These are phyloP conservation scores for Pyrochroa serraticornis DNA, from an alignment of 2,888 invertebrate genomes.

Conservation along the genomic window DNA sequence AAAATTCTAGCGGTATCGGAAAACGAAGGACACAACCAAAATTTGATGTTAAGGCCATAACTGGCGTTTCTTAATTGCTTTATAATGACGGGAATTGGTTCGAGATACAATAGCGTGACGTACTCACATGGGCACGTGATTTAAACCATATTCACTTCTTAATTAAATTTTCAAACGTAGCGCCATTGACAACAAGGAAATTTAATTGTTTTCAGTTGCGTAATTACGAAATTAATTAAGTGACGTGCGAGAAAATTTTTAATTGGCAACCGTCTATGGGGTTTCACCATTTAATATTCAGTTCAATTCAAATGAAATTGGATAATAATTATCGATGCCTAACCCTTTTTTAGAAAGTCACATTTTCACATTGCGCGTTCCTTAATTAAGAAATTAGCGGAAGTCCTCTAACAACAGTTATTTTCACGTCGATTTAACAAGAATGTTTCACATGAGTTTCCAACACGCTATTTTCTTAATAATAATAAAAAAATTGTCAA, in stretches of 20 bases:
- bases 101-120: neutral
- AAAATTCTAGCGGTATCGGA: constrained; percentile 7
- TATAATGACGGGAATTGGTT: constrained; percentile 10
- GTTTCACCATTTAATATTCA: constrained; percentile 3
- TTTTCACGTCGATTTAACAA: constrained; percentile 16
- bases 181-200: neutral
- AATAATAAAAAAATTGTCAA: constrained; percentile 5
- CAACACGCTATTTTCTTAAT: constrained; percentile 17
- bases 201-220: neutral
- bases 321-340: constrained; percentile 4
- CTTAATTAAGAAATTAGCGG: constrained; percentile 20
- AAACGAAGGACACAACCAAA: constrained; percentile 3
- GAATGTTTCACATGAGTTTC: constrained; percentile 25
- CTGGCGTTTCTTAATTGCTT: neutral
- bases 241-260: constrained; percentile 10
- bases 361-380: constrained; percentile 1
- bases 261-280: constrained; percentile 6
- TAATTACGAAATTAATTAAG: constrained; percentile 11
- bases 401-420: constrained; percentile 4
- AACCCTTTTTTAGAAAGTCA: constrained; percentile 13
- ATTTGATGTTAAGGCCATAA: constrained; percentile 7
- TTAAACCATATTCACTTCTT: neutral
- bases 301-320: constrained; percentile 3
- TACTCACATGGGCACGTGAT: neutral
- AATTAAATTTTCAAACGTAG: neutral